phyloP scores from a whole-genome alignment of 2,888 invertebrate species.

The Ganaspis brasiliensis region DNA sequence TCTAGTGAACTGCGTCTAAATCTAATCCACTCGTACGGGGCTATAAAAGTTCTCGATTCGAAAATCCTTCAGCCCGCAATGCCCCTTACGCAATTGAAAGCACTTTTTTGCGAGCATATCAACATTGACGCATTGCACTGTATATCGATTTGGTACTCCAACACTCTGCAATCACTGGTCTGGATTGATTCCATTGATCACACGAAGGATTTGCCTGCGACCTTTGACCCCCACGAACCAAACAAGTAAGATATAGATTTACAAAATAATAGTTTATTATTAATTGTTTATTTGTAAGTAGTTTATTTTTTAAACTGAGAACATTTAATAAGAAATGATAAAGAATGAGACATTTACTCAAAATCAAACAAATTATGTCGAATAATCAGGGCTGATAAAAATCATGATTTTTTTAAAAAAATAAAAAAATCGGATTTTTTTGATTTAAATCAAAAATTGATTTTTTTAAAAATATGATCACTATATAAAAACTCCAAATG shows the following conservation, averaged over 20 bases:
- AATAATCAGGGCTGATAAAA: too few relatives aligned
- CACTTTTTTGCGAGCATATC: conserved; percentile 87
- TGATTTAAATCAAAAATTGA: too few relatives aligned
- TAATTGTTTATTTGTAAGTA: too few relatives aligned
- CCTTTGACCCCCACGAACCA: conserved; percentile 66
- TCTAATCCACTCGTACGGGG: conserved; percentile 87
- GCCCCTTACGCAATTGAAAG: conserved; percentile 88
- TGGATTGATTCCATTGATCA: conserved; percentile 83
- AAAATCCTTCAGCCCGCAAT: conserved; percentile 86
- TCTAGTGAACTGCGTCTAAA: conserved; percentile 84
- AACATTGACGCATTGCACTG: conserved; percentile 83
- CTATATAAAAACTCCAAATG: too few relatives aligned
- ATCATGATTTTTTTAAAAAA: too few relatives aligned
- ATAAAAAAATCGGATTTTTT: too few relatives aligned
- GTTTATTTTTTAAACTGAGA: too few relatives aligned
- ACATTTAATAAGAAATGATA: too few relatives aligned
- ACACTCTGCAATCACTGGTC: conserved; percentile 83
- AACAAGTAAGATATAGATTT: conserved; percentile 64
- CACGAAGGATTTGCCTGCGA: conserved; percentile 67
- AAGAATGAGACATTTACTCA: conserved; percentile 5
- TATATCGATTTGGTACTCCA: conserved; percentile 82
- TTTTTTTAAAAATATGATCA: too few relatives aligned
- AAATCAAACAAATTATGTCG: too few relatives aligned
- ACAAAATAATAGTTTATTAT: not conserved
- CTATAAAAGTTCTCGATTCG: conserved; percentile 84